Base-by-base conservation (phyloP, 1,140 invertebrate genomes). In the Rhopalosiphum padi region DNA sequence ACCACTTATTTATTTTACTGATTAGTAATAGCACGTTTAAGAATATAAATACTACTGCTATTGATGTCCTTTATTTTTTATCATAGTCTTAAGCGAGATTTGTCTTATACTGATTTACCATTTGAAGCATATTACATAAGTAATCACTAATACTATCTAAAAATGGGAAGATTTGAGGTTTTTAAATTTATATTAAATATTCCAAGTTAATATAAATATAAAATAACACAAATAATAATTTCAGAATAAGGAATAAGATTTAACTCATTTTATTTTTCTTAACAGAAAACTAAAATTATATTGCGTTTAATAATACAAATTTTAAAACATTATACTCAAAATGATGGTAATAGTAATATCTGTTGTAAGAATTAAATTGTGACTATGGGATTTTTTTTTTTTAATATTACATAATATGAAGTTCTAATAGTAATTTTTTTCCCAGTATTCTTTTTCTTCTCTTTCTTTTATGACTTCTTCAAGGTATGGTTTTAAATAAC, bases 391-490 rank as follows among this genome's bases (percentile, higher is more conserved):
- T 30, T 43, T 89, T 89, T 15, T 43, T 21, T 37, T 23, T 88
- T n/a, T 35, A 51, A 88, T 8, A 68, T 25, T 53, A 23, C 25
- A 89, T 41, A n/a, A 8, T 37, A 55, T 37, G 35, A 53, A 48
- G 15, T 3, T 85, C n/a, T 93, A 89, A 83, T 94, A 90, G 82
- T 92, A 94, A 86, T 94, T 53, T 93, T 83, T 94, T 55, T 87
- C 51, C 82, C 90, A 94, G 25, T 88, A 83, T 93, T 94, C 94
- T 94, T 93, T 93, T 55, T 94, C 60, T 89, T 91, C 46, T 90
- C 89, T 89, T 82, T 94, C 87, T 53, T 93, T 68, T 5, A 93
- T 89, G 91, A 90, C 89, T 91, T 48, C 51, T n/a, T 91, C 53
- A 8, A 89, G 46, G 35, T 68, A 60, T n/a, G 94, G 88, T 89